Base-by-base conservation (phyloP, 2,113 vertebrate species). In the Leucosticte australis region DNA sequence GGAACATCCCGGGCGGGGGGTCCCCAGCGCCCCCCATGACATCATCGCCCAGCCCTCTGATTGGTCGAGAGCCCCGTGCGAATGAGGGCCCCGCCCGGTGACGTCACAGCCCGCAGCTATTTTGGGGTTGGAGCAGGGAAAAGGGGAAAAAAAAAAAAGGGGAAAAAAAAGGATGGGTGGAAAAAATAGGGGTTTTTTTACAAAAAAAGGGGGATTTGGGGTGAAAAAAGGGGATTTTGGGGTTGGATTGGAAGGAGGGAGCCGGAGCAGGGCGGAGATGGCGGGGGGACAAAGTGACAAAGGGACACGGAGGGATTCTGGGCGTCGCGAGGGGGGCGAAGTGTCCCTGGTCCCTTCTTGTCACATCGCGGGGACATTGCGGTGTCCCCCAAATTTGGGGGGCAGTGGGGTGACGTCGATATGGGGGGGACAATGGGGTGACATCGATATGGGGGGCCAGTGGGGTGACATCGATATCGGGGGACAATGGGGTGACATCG, bases 61-160 rank as follows among this genome's bases (percentile, higher is more conserved):
- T 76, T 76, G 73, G 73, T 11, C 11, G 15, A 7, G 42, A 31
- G n/a, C 55, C 42, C 73, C 33, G n/a, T 4, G 73, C 55, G 56
- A 31, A 15, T 31, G 33, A 35, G 55, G 73, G 73, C 56, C 73
- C 26, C 73, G 91, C 79, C 74, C 91, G 91, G 47, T 89, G 91
- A 92, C 86, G 46, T 89, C 91, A 92, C 85, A n/a, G 46, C 65
- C 14, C 44, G 79, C 31, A 30, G 91, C 85, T 92, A 83, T 89
- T 92, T 92, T 78, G 15, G 73, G 90, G 79, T 9, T 44, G 77
- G 63, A 22, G 27, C 35, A 55, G 41, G 16, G 39, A 11, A 19
- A 33, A 17, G 18, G 10, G 52, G 24, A 49, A 49, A 49, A 26
- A 55, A 12, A 33, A 55, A 55, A 55, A 12, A 1, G 18, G 18